Evolutionary conservation across 92 coral and sea anemone genomes (phyloP), one percentile per base, ranked within the genome.

Genomic region (Porites lobata): DNA sequence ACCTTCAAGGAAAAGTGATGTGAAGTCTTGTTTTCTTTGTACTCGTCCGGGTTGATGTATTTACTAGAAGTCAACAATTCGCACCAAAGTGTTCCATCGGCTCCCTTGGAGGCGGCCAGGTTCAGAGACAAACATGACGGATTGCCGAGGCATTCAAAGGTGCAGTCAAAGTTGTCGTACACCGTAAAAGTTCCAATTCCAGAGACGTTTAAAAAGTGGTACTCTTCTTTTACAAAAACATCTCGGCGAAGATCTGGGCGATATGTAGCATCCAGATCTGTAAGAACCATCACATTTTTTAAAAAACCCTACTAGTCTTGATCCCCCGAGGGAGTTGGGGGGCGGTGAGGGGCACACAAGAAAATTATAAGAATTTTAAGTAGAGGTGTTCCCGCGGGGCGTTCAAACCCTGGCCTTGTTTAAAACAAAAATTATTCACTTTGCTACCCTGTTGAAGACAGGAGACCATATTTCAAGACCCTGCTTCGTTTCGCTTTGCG

Each of bases 71-170:
- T 50, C 6, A 72, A 56, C 29, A 72, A 17, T 13, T 72, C 77
- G 57, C 77, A 72, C 77, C 77, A 51, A 9, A 72, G 14, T 29
- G 47, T 18, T 50, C 29, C 61, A 20, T 17, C 13, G 14, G 77
- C 8, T n/a, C 54, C 61, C 9, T 50, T 72, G 61, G 18, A 72
- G 61, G 61, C 77, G 54, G 77, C 77, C 21, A 72, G 24, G 77
- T 72, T 72, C 19, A 72, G 57, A 72, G 77, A 72, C 50, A 72
- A 21, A 50, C 77, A 72, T 8, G 14, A 72, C 14, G 59, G 77
- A 50, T 47, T 18, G 13, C 77, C 1, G 61, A 72, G 59, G 61
- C 77, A 72, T 51, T 50, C n/a, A 1, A 72, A 50, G 38, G 61
- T 50, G 20, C 77, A 72, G 5, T 72, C 59, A 72, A 72, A 18